A percentile compares a stretch with the other conserved stretches of the same genome.
Evolutionary conservation across 2,797 vertebrate genomes (phyloP).

Genomic region (Intellagama lesueurii): DNA sequence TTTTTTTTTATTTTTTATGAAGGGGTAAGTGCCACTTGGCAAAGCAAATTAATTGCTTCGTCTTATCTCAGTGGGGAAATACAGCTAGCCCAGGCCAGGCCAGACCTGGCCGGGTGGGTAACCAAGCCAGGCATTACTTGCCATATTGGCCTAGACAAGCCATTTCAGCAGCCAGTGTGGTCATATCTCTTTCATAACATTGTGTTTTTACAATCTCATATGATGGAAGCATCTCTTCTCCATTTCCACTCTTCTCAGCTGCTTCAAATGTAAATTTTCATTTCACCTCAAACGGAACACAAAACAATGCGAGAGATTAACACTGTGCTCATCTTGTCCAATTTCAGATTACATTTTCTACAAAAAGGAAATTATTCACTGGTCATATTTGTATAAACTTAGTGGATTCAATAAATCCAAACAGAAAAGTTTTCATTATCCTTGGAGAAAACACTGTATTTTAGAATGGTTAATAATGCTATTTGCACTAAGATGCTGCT

Average conservation of each 20-base stretch:
- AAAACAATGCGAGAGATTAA: background rate
- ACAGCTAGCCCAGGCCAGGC: background rate
- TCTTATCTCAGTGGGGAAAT: background rate
- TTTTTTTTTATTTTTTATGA: background rate
- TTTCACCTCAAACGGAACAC: background rate
- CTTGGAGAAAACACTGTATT: background rate
- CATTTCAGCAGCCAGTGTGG: background rate
- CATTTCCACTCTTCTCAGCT: background rate
- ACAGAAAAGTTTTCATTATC: background rate
- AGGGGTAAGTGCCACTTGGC: background rate
- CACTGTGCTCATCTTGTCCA: slow-evolving; percentile 5
- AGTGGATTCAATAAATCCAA: background rate
- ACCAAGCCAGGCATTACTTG: background rate
- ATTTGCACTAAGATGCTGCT: background rate
- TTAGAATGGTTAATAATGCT: background rate
- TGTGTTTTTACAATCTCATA: background rate
- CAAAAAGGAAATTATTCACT: background rate
- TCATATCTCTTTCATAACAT: background rate
- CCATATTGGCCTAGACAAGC: background rate
- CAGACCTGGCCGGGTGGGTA: background rate
- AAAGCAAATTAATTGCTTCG: background rate
- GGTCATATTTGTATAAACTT: background rate
- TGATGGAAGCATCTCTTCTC: background rate
- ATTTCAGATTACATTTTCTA: background rate
- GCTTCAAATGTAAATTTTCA: slow-evolving; percentile 1